Evolutionary conservation across 2,113 vertebrate species (phyloP).

Genomic region (Dicerorhinus sumatrensis): DNA sequence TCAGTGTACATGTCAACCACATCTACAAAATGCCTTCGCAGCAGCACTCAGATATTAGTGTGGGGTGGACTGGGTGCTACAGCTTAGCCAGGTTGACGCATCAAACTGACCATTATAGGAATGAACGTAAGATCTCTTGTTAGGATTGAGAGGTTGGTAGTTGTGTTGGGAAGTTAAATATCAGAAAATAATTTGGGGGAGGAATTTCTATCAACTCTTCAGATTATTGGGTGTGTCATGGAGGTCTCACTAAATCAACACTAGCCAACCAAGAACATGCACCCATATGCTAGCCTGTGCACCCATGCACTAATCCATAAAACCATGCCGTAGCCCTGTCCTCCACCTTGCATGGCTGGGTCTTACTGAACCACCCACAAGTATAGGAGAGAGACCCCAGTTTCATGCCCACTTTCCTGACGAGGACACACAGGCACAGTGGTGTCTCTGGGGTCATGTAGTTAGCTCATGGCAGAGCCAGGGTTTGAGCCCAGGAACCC

Average conservation of each 20-base stretch:
- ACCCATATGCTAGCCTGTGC: rapidly evolving
- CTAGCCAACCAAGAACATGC: background rate
- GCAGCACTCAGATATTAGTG: rapidly evolving
- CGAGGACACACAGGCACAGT: rapidly evolving
- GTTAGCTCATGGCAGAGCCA: background rate
- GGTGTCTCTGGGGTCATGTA: rapidly evolving
- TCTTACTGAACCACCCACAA: rapidly evolving
- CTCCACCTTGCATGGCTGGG: background rate
- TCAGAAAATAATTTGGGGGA: background rate
- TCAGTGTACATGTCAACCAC: background rate
- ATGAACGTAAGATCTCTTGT: rapidly evolving
- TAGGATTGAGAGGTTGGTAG: background rate
- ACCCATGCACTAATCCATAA: background rate
- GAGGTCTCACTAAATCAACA: background rate
- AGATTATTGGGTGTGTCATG: background rate
- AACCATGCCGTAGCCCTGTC: too few species aligned
- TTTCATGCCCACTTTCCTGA: background rate
- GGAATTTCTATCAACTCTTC: background rate
- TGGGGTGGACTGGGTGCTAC: rapidly evolving
- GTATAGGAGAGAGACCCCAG: background rate
- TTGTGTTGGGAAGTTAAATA: background rate
- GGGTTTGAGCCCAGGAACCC: background rate
- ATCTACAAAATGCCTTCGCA: rapidly evolving
- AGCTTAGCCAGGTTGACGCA: background rate
- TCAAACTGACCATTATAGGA: background rate